Base-by-base conservation (phyloP, 2,797 vertebrate genomes). In the Todus mexicanus region DNA sequence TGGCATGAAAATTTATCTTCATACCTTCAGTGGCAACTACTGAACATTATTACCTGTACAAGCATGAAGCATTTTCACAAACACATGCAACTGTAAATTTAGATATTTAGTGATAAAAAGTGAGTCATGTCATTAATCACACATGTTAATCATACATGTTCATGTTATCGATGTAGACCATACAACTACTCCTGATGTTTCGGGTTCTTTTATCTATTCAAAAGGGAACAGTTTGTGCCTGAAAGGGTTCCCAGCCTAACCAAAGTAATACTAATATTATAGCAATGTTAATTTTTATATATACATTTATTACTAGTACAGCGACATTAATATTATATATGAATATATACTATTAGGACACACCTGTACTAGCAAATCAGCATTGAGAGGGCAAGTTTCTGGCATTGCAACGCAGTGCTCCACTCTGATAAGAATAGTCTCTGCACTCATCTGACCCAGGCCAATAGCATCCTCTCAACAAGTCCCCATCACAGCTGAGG, bases 391-490 rank as follows among this genome's bases (percentile, higher is more conserved):
- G 25, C 26, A 29, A 6, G 11, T 29, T 77, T 57, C 66, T 81
- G 38, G 37, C 54, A 43, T 45, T 64, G 57, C 59, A 77, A 68
- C 1, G 0, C 60, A 57, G 45, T 29, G 22, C n/a, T 76, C 43
- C 16, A 8, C 7, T 33, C 43, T 48, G 18, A 1, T 29, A 35
- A 31, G 51, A 19, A 43, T 7, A 7, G 75, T 38, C 42, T 47
- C n/a, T 50, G 60, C 42, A 45, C n/a, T 7, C 5, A 2, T 31
- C 35, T 54, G 76, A 40, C 15, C 16, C 0, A 0, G 5, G 43
- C 51, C 45, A 81, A 54, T 13, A 69, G 45, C 54, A 60, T 60
- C 35, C 29, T 65, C 51, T 50, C 68, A 87, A 5, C 18, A 74
- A 33, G 20, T 74, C 25, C 23, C 35, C n/a, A 35, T 21, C 40